Percentiles rank a stretch among this genome's conserved stretches.
Evolutionary conservation across 2,113 vertebrate species (phyloP).

Genomic region (Trematocara marginatum): DNA sequence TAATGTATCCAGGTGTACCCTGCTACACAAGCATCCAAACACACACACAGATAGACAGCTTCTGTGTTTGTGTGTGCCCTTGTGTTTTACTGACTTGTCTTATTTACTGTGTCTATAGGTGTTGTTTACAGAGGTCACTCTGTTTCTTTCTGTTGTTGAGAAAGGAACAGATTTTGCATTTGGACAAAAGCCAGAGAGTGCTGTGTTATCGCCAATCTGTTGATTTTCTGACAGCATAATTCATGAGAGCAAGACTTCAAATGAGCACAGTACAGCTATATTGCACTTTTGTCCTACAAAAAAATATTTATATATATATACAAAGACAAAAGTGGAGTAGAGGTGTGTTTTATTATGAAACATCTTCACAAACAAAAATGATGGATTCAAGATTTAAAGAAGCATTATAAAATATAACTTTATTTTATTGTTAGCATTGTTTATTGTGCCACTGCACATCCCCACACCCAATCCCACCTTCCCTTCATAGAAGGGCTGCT

Average conservation of each 20-base stretch:
- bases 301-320: neutral
- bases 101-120: neutral
- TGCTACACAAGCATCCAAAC: conserved; percentile 11
- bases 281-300: neutral
- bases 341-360: neutral
- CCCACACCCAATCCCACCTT: neutral
- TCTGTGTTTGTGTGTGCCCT: neutral
- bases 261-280: neutral
- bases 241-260: neutral
- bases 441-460: neutral
- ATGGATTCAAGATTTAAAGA: neutral
- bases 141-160: neutral
- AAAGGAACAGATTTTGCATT: neutral
- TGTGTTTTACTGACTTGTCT: neutral
- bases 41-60: neutral
- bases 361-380: neutral
- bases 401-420: neutral
- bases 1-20: conserved; percentile 18
- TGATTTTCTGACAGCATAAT: neutral
- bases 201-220: neutral
- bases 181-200: neutral
- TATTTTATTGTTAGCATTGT: neutral
- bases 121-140: neutral
- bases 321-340: neutral
- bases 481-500: neutral